phyloP scores from a whole-genome alignment of 1,140 invertebrate species.

The Euborellia annulipes region DNA sequence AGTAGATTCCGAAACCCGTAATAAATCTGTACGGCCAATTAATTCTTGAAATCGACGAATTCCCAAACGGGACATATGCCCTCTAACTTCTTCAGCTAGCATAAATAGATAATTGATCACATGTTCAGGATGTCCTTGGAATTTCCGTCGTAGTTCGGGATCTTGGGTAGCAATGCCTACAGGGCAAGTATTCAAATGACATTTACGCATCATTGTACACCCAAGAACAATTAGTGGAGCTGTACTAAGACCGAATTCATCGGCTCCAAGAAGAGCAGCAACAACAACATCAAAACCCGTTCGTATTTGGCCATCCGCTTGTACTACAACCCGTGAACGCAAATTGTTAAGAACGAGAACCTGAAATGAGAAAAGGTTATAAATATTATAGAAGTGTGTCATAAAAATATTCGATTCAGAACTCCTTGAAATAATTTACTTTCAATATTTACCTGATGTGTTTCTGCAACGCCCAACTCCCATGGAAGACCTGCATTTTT shows the following conservation, averaged over 20 bases:
- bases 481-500: constrained; percentile 93
- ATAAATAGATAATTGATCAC: constrained; percentile 97
- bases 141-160: constrained; percentile 86
- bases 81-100: constrained; percentile 87
- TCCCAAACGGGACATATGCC: constrained; percentile 80
- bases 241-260: constrained; percentile 98
- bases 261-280: constrained; percentile 86
- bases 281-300: constrained; percentile 95
- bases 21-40: constrained; percentile 82
- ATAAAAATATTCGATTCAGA: too few species aligned
- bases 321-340: constrained; percentile 81
- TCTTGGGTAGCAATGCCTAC: constrained; percentile 98
- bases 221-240: constrained; percentile 92
- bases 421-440: too few species aligned
- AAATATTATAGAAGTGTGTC: too few species aligned
- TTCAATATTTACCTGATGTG: constrained; percentile 62
- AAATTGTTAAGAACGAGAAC: constrained; percentile 85
- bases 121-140: constrained; percentile 93
- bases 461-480: constrained; percentile 95
- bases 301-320: constrained; percentile 87
- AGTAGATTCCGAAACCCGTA: constrained; percentile 41
- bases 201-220: constrained; percentile 99
- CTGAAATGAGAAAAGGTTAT: too few species aligned
- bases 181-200: constrained; percentile 97
- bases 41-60: constrained; percentile 82